Evolutionary conservation across 2,113 vertebrate species (phyloP), one percentile per base, ranked within the genome.

Genomic region (Osmerus mordax): DNA sequence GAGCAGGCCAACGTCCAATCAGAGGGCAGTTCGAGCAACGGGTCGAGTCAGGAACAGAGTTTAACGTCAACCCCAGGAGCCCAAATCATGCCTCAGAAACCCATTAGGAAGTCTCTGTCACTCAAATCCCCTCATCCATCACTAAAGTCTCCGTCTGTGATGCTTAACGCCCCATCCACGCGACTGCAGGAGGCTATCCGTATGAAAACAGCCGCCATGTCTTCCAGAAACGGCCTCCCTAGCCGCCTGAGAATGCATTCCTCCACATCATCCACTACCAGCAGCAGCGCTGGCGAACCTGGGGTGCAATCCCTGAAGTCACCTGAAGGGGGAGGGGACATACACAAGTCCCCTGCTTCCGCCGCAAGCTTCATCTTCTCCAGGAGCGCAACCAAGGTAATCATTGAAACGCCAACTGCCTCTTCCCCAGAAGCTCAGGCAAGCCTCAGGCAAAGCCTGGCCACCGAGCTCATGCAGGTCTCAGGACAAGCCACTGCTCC

Each of bases 281-380:
- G 67, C 25, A 74, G 67, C 7, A 13, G 69, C 2, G 7, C 32
- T 36, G 28, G n/a, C 36, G 83, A 88, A 51, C 70, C 83, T 1
- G 82, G 79, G 12, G 25, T 65, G 36, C 52, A 19, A 47, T 72
- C 81, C 18, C n/a, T 81, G 0, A 91, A 85, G 32, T 83, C 89
- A 0, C 77, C 83, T 0, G 93, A 90, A 28, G 80, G 84, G 6
- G 87, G 86, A 14, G 25, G 25, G 25, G 90, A 93, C 51, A 59
- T 89, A 66, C 83, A 79, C 67, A 95, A 91, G 75, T 95, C 95
- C 0, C 90, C 95, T 1, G 94, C 95, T 56, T 96, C 95, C 12
- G 95, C 93, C 0, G 97, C 97, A 79, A 99, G 96, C 84, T 99
- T 99, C 74, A 97, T 99, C 87, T 98, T 99, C 52, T 93, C 96